Evolutionary conservation across 2,888 invertebrate genomes (phyloP).

Genomic region (Alviniconcha strummeri): DNA sequence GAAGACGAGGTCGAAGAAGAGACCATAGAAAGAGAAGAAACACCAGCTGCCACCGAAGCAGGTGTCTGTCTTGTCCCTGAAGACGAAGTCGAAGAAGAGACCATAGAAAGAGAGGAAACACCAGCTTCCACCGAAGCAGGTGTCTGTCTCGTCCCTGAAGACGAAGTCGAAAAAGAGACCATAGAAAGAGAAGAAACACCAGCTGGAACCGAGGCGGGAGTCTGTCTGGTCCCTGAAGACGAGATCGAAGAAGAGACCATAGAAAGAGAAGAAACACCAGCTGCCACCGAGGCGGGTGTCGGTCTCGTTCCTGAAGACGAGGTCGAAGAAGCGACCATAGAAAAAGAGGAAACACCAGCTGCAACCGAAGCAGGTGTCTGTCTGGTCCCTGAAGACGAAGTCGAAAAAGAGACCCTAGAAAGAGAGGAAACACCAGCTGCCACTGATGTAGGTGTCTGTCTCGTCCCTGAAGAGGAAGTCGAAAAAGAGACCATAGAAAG

Average conservation of each 20-base stretch:
- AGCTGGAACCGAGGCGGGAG: neutral
- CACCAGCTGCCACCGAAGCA: no score
- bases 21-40: no score
- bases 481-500: no score
- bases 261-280: neutral
- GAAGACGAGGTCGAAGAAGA: no score
- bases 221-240: neutral
- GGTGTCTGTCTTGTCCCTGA: no score
- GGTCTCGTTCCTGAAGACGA: constrained; percentile 9
- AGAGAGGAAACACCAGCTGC: no score
- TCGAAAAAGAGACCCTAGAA: no score
- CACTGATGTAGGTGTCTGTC: no score
- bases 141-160: neutral
- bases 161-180: neutral
- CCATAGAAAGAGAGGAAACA: no score
- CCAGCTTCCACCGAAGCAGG: no score
- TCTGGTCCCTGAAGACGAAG: neutral
- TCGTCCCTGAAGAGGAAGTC: no score
- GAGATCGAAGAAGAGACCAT: neutral
- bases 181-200: neutral
- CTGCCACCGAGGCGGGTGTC: neutral
- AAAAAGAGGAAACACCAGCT: neutral
- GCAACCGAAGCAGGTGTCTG: neutral
- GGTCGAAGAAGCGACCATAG: constrained; percentile 7
- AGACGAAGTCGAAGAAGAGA: no score